A percentile compares a stretch with the other conserved stretches of the same genome.
These are phyloP conservation scores for Galaxea fascicularis DNA, from an alignment of 92 coral and sea anemone species.

Conservation along the genomic window DNA sequence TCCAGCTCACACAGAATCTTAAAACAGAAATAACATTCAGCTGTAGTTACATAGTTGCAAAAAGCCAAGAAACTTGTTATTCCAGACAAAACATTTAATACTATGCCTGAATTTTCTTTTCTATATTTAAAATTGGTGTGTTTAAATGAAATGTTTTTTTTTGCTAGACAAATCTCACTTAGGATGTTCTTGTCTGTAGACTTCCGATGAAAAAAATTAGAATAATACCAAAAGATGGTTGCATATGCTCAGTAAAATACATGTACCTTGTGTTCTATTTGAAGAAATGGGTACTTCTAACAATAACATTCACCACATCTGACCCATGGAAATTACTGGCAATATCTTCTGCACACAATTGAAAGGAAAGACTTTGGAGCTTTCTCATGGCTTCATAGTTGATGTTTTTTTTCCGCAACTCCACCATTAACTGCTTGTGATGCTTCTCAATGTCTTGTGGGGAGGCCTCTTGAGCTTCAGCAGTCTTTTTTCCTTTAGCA, in stretches of 20 bases:
- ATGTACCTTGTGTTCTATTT: not conserved
- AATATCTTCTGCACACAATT: not conserved
- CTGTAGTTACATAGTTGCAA: too few relatives aligned
- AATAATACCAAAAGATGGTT: too few relatives aligned
- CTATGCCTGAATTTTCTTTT: too few relatives aligned
- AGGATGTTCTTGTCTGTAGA: too few relatives aligned
- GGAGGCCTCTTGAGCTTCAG: not conserved
- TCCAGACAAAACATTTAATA: too few relatives aligned
- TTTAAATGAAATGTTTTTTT: too few relatives aligned
- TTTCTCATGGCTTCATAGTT: not conserved
- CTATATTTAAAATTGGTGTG: too few relatives aligned
- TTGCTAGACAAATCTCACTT: too few relatives aligned
- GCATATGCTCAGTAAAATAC: not conserved
- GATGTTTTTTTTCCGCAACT: not conserved
- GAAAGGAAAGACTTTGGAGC: not conserved
- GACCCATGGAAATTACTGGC: not conserved
- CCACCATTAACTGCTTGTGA: not conserved
- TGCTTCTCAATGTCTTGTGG: not conserved
- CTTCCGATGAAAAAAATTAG: too few relatives aligned
- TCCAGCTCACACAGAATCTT: slow-evolving; percentile 2
- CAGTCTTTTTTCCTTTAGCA: not conserved
- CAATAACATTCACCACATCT: not conserved
- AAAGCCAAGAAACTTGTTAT: too few relatives aligned
- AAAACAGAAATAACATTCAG: too few relatives aligned
- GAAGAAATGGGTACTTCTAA: not conserved